Base-by-base conservation (phyloP, 2,797 vertebrate species). In the Rhabdomys pumilio region DNA sequence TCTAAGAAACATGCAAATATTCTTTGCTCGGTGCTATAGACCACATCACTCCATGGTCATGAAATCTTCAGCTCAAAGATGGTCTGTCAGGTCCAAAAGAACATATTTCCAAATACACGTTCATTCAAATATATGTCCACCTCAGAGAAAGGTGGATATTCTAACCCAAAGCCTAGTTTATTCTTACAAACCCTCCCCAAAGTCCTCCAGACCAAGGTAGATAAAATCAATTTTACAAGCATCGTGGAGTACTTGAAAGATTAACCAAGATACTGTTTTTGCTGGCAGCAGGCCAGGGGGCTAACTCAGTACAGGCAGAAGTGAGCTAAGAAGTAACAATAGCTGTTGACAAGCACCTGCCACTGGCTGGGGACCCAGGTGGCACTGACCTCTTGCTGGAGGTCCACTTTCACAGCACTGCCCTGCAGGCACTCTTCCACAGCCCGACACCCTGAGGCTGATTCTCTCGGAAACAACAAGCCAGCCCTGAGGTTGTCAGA, bases 51-150 rank as follows among this genome's bases (percentile, higher is more conserved):
- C 72, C 34, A n/a, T 0, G 0, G 72, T 82, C 50, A 6, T 4
- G 41, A 41, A 80, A 77, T 90, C 44, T 44, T 59, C 77, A 92
- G 55, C 57, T 50, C 88, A 50, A 26, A 69, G 34, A 96, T 94
- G 67, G 38, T 34, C 93, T 98, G 98, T 98, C 98, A 98, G 98
- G 98, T 97, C 96, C 98, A 98, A 98, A 98, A 98, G 86, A 92
- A 63, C 97, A 94, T 94, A 93, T 95, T 98, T 97, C 95, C 98
- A 95, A 89, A 59, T 67, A n/a, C 1, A 1, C 67, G 24, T 53
- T 34, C 41, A 65, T 67, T 85, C 61, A 67, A 86, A 69, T 24
- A n/a, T 9, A 85, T 85, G 76, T 75, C 96, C 98, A 91, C 72
- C 94, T 59, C 86, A 75, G 86, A 96, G 92, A 84, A 91, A 96